Evolutionary conservation across 2,888 invertebrate species (phyloP).

Genomic region (Monochamus alternatus): DNA sequence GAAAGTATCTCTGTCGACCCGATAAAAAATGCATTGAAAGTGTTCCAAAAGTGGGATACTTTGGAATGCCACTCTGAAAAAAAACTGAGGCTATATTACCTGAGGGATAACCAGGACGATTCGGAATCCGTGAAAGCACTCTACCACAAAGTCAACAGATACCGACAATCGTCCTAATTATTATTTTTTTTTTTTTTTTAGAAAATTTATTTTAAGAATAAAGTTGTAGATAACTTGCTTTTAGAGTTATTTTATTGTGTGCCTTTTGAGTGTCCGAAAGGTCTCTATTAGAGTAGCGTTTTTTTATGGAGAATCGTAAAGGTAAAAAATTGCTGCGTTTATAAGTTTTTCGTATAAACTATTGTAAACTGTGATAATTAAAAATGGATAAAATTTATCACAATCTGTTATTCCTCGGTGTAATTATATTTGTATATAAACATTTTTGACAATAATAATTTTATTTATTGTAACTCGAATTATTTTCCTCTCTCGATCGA

Average conservation of each 20-base stretch:
- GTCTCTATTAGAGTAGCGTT: constrained; percentile 34
- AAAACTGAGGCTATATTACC: constrained; percentile 66
- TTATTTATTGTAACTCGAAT: constrained; percentile 22
- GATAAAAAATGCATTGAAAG: constrained; percentile 86
- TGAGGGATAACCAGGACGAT: constrained; percentile 65
- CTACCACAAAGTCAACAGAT: constrained; percentile 65
- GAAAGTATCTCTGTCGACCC: constrained; percentile 92
- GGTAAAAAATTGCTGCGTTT: constrained; percentile 37
- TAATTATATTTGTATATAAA: constrained; percentile 31
- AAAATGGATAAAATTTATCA: constrained; percentile 49
- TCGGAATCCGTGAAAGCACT: constrained; percentile 61
- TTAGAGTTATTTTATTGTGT: constrained; percentile 31
- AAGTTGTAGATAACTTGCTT: constrained; percentile 27
- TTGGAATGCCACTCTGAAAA: constrained; percentile 75
- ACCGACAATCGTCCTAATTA: constrained; percentile 48
- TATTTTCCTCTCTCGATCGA: background rate
- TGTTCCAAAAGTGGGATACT: constrained; percentile 87
- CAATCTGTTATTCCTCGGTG: constrained; percentile 44
- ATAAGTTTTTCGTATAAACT: constrained; percentile 39
- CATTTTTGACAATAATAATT: constrained; percentile 33
- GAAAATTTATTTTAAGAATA: constrained; percentile 20
- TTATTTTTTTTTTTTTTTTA: constrained; percentile 31
- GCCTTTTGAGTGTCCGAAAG: constrained; percentile 28
- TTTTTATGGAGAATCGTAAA: constrained; percentile 40
- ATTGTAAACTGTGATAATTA: constrained; percentile 56